phyloP scores from a whole-genome alignment of 2,113 vertebrate genomes.

The Muntiacus reevesi region DNA sequence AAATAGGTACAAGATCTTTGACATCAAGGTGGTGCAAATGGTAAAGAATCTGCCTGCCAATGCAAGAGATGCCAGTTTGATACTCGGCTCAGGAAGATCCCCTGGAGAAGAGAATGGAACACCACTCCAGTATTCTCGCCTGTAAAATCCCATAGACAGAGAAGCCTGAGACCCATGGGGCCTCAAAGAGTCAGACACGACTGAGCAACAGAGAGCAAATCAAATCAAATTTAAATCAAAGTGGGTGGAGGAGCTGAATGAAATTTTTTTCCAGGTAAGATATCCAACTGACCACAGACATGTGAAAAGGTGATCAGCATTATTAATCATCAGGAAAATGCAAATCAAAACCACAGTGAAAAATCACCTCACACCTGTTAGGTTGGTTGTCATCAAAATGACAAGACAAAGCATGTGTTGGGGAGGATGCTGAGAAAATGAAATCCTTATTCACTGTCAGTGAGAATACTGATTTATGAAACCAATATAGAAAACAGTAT shows the following conservation, averaged over 20 bases:
- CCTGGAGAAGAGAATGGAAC: not conserved
- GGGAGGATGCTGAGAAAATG: not conserved
- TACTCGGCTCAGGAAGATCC: not conserved
- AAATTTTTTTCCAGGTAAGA: not conserved
- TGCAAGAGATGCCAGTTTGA: not conserved
- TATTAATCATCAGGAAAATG: not conserved
- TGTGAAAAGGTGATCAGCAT: not conserved
- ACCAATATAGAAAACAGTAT: not conserved
- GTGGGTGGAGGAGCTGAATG: not conserved
- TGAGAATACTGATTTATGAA: not conserved
- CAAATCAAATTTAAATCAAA: not conserved
- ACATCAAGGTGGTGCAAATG: not conserved
- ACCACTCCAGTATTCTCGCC: not conserved
- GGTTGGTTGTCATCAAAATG: not conserved
- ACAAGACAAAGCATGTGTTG: not conserved
- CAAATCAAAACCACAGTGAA: not conserved
- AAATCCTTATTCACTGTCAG: not conserved
- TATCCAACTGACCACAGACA: not conserved
- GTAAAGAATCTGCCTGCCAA: not conserved
- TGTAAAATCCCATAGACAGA: not conserved
- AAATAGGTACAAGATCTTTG: not conserved
- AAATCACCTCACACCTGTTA: not conserved
- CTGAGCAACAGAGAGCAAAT: not conserved
- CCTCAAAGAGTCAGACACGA: rapidly evolving
- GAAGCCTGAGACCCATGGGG: not conserved